Evolutionary conservation across 2,113 vertebrate species (phyloP), one percentile per base, ranked within the genome.

Genomic region (Pseudopipra pipra): DNA sequence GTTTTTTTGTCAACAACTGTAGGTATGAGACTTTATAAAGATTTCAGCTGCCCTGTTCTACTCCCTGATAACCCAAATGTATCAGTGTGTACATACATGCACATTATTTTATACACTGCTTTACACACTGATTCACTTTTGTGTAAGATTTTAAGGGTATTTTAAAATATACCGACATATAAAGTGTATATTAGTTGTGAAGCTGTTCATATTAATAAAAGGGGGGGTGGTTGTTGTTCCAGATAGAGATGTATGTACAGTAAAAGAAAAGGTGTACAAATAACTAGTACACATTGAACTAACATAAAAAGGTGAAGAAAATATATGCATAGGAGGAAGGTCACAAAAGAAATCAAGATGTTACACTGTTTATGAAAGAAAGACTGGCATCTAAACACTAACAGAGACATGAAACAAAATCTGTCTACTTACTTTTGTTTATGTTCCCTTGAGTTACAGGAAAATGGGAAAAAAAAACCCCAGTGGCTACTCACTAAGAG

Each of bases 261-360:
- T 87, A 78, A 84, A 94, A 89, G 75, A 67, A 89, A 89, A 91
- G 75, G 41, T 66, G 31, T 88, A 90, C 87, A 96, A 96, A 83
- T 68, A 81, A 91, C 75, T 44, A 81, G 22, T 28, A 51, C 21
- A 85, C 25, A 30, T 28, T 83, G 71, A 92, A 84, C 54, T 91
- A 89, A 73, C 6, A 88, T 27, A 73, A 90, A 84, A 95, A 95
- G 67, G 12, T 73, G 62, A 39, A 87, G 37, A 80, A 83, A 91
- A 85, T 4, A 67, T 90, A 76, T 68, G 44, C 9, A 16, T 25
- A 70, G 27, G 5, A 55, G 43, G 39, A 75, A 66, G 25, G 7
- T 6, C 41, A 77, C n/a, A 51, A 27, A 24, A 43, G 46, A 83
- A 73, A 87, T 58, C 25, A 76, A 54, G 12, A 85, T 9, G 17